These are phyloP conservation scores for Camponotus floridanus DNA, from an alignment of 1,140 invertebrate species.

Conservation along the genomic window DNA sequence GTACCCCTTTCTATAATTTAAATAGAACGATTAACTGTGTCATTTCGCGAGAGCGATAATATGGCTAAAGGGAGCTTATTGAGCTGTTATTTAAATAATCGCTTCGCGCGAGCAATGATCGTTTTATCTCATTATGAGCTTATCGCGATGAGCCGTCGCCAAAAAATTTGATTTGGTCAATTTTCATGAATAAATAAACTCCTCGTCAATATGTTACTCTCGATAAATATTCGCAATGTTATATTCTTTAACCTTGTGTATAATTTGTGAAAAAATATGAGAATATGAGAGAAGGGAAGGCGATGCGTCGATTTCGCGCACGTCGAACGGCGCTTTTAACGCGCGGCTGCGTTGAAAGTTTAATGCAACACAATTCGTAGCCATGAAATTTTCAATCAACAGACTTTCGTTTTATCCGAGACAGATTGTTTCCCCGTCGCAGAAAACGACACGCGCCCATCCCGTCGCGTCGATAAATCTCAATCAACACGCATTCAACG, in stretches of 20 bases:
- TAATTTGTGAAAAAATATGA: slow-evolving; percentile 30
- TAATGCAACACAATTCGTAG: slow-evolving; percentile 47
- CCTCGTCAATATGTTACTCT: background rate
- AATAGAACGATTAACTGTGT: slow-evolving; percentile 37
- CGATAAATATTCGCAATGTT: slow-evolving; percentile 2
- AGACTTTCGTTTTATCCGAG: slow-evolving; percentile 51
- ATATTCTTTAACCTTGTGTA: slow-evolving; percentile 13
- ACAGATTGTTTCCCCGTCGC: slow-evolving; percentile 47
- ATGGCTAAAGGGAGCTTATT: slow-evolving; percentile 31
- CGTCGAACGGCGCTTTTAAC: slow-evolving; percentile 40
- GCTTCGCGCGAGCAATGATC: slow-evolving; percentile 19
- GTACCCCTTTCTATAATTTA: slow-evolving; percentile 1
- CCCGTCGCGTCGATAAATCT: slow-evolving; percentile 40
- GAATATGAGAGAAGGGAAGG: background rate
- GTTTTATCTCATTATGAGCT: slow-evolving; percentile 48
- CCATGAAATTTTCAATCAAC: slow-evolving; percentile 63
- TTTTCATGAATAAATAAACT: slow-evolving; percentile 35
- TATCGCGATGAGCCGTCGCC: slow-evolving; percentile 2
- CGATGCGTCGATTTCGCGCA: slow-evolving; percentile 40
- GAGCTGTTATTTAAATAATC: slow-evolving; percentile 55
- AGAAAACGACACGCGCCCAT: slow-evolving; percentile 35
- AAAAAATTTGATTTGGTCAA: slow-evolving; percentile 43
- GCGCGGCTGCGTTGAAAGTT: slow-evolving; percentile 50
- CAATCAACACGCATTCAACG: slow-evolving; percentile 52
- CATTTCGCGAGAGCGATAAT: slow-evolving; percentile 28